Conservation (phyloP, 2,113 vertebrate species). For the Gallinago undulata region DNA sequence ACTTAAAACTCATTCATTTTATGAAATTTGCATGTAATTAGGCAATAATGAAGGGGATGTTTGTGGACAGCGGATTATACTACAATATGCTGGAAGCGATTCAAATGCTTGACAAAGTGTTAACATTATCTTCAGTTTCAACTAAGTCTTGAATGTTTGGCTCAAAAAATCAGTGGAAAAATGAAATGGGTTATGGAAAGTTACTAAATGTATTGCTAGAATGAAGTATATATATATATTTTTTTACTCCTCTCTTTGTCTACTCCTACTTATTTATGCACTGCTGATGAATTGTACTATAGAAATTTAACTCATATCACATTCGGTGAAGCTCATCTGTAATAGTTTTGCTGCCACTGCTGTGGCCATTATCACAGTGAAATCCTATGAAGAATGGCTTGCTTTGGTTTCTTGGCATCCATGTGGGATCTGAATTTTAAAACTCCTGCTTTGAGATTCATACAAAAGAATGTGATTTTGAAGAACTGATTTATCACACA, state of each 20-base stretch:
- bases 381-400: conserved; percentile 54
- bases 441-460: conserved; percentile 67
- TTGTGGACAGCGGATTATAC: conserved; percentile 92
- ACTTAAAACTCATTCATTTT: conserved; percentile 99
- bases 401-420: conserved; percentile 57
- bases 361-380: conserved; percentile 62
- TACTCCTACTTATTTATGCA: conserved; percentile 6
- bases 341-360: conserved; percentile 46
- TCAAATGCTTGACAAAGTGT: conserved; percentile 86
- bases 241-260: conserved; percentile 3
- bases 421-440: conserved; percentile 75
- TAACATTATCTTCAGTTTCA: conserved; percentile 82
- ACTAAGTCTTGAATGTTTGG: conserved; percentile 77
- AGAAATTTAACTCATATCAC: conserved; percentile 30
- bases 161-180: conserved; percentile 64
- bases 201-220: conserved; percentile 69
- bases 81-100: conserved; percentile 85
- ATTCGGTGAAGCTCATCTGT: conserved; percentile 31
- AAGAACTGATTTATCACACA: conserved; percentile 73
- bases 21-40: conserved; percentile 99
- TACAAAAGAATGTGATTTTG: conserved; percentile 56
- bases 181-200: conserved; percentile 62
- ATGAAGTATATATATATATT: conserved; percentile 20
- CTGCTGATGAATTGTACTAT: conserved; percentile 39
- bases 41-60: conserved; percentile 94